Conservation (phyloP, 2,113 vertebrate species). For the Paramormyrops kingsleyae region DNA sequence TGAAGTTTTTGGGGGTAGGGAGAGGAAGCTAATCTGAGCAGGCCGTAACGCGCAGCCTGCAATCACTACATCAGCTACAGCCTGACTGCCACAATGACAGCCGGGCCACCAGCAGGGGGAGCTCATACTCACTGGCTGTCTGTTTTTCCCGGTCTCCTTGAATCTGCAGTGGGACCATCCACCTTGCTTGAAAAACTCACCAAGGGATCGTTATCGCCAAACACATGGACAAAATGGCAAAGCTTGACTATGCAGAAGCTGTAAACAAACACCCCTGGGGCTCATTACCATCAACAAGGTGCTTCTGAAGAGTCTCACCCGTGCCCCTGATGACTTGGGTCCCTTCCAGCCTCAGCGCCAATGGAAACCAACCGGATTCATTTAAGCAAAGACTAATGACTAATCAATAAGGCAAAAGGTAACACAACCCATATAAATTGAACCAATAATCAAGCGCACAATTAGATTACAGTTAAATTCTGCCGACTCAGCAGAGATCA, state of each 20-base stretch:
- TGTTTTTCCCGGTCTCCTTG: background rate
- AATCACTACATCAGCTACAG: background rate
- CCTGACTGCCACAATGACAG: background rate
- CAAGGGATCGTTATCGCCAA: background rate
- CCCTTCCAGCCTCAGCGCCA: background rate
- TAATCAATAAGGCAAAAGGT: background rate
- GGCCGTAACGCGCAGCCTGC: background rate
- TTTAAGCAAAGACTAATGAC: background rate
- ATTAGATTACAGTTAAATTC: background rate
- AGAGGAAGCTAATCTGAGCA: background rate
- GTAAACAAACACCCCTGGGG: background rate
- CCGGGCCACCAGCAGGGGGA: background rate
- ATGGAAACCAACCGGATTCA: background rate
- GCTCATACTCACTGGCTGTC: background rate
- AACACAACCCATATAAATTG: background rate
- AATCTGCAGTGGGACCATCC: background rate
- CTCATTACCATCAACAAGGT: background rate
- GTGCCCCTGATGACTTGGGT: background rate
- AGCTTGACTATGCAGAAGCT: background rate
- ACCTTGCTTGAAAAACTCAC: background rate
- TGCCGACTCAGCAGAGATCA: background rate
- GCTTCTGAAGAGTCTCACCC: background rate
- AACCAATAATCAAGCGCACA: background rate
- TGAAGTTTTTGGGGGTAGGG: background rate
- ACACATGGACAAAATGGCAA: background rate